Base-by-base conservation (phyloP, 35 echinoderm and acorn worm species). In the Ptychodera flava region DNA sequence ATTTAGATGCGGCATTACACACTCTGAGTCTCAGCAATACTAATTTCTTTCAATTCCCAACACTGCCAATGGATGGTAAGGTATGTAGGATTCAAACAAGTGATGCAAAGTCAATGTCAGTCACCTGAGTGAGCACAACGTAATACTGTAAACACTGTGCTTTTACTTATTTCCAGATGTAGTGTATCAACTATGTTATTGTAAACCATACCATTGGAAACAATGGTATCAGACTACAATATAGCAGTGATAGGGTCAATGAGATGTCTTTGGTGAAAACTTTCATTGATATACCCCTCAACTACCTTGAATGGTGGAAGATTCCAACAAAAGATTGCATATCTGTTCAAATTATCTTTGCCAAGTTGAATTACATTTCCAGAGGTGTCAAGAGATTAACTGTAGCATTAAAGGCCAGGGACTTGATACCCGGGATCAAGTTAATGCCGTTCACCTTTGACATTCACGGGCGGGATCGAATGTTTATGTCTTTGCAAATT, bases 21-120 rank as follows among this genome's bases (percentile, higher is more conserved):
- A 93, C 95, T 1, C 76, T 97, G 16, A 37, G 91, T 15, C 78
- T 97, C 1, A 91, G 88, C 29, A 89, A 30, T 10, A 91, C 83
- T 33, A 93, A 89, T 35, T 97, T 97, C 87, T 97, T 97, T 75
- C 95, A 93, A 29, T 93, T 97, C 37, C 91, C 95, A 2, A 33
- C 95, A 31, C 33, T 97, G 35, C 88, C 87, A 16, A 97, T 91
- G 30, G 92, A 97, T 82, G 84, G 84, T 34, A 86, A 79, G 89
- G 95, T 97, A 91, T 88, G 91, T 34, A 34, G 16, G 14, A 32
- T 15, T 81, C 16, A 16, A 81, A 15, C 31, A 12, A 16, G 14
- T 15, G 16, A 16, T 81, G 31, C 12, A 31, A 15, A 81, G 15
- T 15, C 14, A 15, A 22, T 32, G 14, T 15, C 15, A 22, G 31